Evolutionary conservation across 2,797 vertebrate genomes (phyloP).

Genomic region (Allobates femoralis): DNA sequence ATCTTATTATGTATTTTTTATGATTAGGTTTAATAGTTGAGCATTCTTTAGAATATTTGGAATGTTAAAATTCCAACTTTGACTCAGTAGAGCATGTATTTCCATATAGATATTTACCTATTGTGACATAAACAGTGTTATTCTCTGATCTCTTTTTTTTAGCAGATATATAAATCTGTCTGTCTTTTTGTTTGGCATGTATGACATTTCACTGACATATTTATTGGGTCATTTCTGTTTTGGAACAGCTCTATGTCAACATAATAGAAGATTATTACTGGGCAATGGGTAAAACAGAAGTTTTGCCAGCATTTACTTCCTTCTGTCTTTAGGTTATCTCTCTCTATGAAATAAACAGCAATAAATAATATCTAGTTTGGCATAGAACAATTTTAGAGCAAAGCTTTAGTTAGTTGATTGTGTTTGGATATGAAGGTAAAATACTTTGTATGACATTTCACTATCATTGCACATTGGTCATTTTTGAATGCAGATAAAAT

Average conservation of each 20-base stretch:
- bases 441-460: neutral
- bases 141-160: slow-evolving; percentile 42
- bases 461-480: too few species aligned
- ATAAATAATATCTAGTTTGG: neutral
- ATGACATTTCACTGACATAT: slow-evolving; percentile 47
- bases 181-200: slow-evolving; percentile 44
- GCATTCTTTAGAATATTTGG: slow-evolving; percentile 44
- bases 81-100: slow-evolving; percentile 24
- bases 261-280: slow-evolving; percentile 42
- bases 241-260: slow-evolving; percentile 34
- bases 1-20: too few species aligned
- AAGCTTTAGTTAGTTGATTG: too few species aligned
- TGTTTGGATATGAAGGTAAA: neutral
- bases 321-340: neutral
- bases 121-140: slow-evolving; percentile 42
- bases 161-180: slow-evolving; percentile 34
- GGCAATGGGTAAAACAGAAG: slow-evolving; percentile 19
- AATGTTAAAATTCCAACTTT: slow-evolving; percentile 34
- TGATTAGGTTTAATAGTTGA: neutral
- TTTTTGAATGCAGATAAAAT: neutral
- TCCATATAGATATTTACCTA: slow-evolving; percentile 33
- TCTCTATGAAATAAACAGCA: neutral
- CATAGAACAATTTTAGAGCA: neutral
- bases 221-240: slow-evolving; percentile 45
- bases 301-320: neutral